Base-by-base conservation (phyloP, 2,113 vertebrate genomes). In the Ibidorhyncha struthersii region DNA sequence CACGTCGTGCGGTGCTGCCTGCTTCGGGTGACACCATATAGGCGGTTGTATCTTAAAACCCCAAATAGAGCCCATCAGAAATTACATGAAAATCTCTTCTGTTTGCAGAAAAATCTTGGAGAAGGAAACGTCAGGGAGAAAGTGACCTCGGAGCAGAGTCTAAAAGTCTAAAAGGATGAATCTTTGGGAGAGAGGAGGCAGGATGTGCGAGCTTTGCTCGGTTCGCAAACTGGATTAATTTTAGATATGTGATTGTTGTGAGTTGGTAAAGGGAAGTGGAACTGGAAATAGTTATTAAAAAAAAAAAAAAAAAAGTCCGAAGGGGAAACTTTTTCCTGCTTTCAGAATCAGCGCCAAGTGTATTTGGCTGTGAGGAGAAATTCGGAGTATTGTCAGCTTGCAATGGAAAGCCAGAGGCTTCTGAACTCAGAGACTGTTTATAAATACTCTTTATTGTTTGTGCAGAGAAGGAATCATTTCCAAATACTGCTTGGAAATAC, bases 361-460 rank as follows among this genome's bases (percentile, higher is more conserved):
- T 34, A 23, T 83, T 83, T 40, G 71, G 19, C 62, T 16, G 61
- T 1, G 55, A 70, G 59, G 66, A 12, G 53, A 82, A 89, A 87
- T 2, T 81, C 6, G 6, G 65, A 56, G 49, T 18, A 2, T 73
- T 52, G 12, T 77, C 70, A 63, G 61, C n/a, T 83, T 67, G 55
- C 56, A 29, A 1, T 36, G 80, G 91, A 63, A 32, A 93, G 38
- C 40, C 83, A 72, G 82, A 74, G 82, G 74, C 47, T 93, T 41
- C 93, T 65, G 56, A 90, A 83, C 82, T 38, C 50, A 12, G 81
- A 32, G 7, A 16, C 14, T 83, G 67, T 78, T 95, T 87, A 55
- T 29, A 94, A 91, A 96, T 84, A 79, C 61, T 59, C 76, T 94
- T 96, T 91, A 84, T 86, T 90, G 74, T 58, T 93, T 62, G 86